Evolutionary conservation across 2,113 vertebrate species (phyloP).

Genomic region (Axis porcinus): DNA sequence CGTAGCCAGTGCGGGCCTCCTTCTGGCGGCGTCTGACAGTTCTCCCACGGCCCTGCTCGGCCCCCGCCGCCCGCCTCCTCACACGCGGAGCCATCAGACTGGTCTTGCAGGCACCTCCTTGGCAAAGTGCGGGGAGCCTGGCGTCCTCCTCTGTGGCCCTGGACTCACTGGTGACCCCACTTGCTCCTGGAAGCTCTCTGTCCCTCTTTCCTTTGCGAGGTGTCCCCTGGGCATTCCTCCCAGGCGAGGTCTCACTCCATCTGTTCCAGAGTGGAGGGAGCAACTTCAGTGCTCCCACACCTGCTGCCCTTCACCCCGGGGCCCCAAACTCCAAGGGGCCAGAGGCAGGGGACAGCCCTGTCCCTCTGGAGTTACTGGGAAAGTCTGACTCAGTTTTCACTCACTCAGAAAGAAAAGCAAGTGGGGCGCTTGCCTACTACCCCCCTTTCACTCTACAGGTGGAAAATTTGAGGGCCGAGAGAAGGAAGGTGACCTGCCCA

Average conservation of each 20-base stretch:
- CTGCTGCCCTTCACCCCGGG: not conserved
- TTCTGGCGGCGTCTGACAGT: not conserved
- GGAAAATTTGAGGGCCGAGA: not conserved
- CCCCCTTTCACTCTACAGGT: not conserved
- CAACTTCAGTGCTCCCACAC: not conserved
- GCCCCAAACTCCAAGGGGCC: not conserved
- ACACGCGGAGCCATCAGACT: not conserved
- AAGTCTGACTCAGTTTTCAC: not conserved
- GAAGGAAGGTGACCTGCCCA: not conserved
- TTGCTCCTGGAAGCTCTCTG: not conserved
- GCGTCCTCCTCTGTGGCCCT: too few relatives aligned
- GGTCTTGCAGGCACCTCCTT: constrained; percentile 30
- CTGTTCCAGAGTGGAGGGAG: too few relatives aligned
- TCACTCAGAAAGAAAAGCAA: not conserved
- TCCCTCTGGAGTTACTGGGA: not conserved
- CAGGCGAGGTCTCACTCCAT: not conserved
- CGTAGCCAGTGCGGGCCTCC: constrained; percentile 16
- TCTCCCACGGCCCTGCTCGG: constrained; percentile 42
- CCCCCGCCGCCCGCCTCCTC: fast-evolving
- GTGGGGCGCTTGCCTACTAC: too few relatives aligned
- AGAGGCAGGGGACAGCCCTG: not conserved
- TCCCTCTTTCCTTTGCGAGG: not conserved
- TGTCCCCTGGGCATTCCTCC: not conserved
- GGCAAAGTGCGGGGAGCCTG: not conserved
- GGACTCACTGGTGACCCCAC: not conserved